Base-by-base conservation (phyloP, 2,797 vertebrate species). In the Muraenolepis orangiensis region DNA sequence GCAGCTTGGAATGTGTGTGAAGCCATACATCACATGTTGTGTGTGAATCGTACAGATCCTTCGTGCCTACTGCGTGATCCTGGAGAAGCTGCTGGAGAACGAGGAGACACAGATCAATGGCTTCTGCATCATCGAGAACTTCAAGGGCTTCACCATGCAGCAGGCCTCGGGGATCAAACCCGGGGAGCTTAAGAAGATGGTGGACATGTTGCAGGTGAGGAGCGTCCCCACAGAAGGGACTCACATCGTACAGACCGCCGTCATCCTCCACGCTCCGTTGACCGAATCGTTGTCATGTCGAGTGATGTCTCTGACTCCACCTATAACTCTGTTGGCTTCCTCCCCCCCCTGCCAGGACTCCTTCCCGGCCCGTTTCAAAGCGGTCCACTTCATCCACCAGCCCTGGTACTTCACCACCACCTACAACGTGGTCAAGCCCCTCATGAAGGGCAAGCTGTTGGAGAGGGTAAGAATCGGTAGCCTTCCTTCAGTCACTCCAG, bases 341-440 rank as follows among this genome's bases (percentile, higher is more conserved):
- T 32, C 1, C n/a, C 84, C 74, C 11, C 11, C 20, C 51, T 32
- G 1, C n/a, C 84, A 99, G 98, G 97, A 99, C 80, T 98, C 97
- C 0, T 99, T 99, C 86, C 98, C 98, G 1, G 98, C 97, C 0
- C 95, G 98, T 70, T 99, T 99, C 92, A 99, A 99, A 90, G 96
- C 98, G 0, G 94, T 99, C 80, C 95, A 99, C 90, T 98, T 98
- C 91, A 98, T 99, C 90, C 94, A 99, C 86, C 97, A 99, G 90
- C 98, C 98, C 0, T 99, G 98, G 98, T 99, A 99, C 86, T 99
- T 99, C 90, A 98, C 97, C 85, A 98, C 97, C 69, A 99, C 98
- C 78, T 99, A 99, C 92, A 99, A 98, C 0, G 93, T 98, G 85
- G 97, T 98, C 82, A 98, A 97, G 85, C 97, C 98, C 0, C 96